These are phyloP conservation scores for Mesochorus sp. DNA, from an alignment of 2,888 invertebrate genomes.

Conservation along the genomic window DNA sequence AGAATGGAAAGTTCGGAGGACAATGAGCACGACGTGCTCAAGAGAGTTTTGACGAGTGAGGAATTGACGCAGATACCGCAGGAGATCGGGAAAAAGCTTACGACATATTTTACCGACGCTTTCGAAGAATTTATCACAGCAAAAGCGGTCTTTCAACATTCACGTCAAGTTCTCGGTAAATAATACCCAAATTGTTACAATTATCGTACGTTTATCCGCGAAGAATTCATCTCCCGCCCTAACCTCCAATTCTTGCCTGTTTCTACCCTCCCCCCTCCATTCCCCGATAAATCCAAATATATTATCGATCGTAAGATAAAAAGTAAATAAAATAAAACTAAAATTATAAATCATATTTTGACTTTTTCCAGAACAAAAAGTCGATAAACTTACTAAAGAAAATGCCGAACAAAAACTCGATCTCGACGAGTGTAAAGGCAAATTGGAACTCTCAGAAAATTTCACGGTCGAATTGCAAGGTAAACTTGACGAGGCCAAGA, in stretches of 20 bases:
- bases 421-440: constrained; percentile 86
- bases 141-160: constrained; percentile 89
- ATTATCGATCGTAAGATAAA: too few relatives aligned
- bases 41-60: constrained; percentile 82
- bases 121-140: constrained; percentile 89
- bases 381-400: constrained; percentile 83
- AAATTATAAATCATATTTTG: too few relatives aligned
- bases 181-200: too few relatives aligned
- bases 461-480: constrained; percentile 86
- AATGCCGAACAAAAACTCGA: constrained; percentile 85
- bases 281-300: too few relatives aligned
- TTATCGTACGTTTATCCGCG: neutral
- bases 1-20: constrained; percentile 79
- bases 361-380: constrained; percentile 85
- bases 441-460: constrained; percentile 85
- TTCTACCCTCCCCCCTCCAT: neutral
- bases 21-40: constrained; percentile 79
- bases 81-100: constrained; percentile 85
- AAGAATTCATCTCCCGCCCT: constrained; percentile 30
- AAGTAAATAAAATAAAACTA: neutral
- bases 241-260: too few relatives aligned
- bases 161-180: constrained; percentile 86
- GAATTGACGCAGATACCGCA: constrained; percentile 84
- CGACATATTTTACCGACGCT: constrained; percentile 84
- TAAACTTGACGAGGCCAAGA: constrained; percentile 85